Evolutionary conservation across 2,888 invertebrate genomes (phyloP).

Genomic region (Troides aeacus): DNA sequence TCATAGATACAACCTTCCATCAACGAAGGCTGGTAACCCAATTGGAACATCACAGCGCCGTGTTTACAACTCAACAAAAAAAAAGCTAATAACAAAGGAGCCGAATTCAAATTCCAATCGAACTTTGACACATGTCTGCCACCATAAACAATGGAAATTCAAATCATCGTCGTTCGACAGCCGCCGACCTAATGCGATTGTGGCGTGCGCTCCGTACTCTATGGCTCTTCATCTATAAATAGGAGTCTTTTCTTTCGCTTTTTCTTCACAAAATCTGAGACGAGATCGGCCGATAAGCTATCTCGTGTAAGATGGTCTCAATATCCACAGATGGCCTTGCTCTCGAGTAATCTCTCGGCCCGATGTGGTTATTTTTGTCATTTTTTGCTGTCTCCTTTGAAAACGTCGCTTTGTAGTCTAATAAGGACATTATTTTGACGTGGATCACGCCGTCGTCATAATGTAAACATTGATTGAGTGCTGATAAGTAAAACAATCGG

Average conservation of each 20-base stretch:
- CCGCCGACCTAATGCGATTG: slow-evolving; percentile 72
- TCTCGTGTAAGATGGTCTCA: slow-evolving; percentile 78
- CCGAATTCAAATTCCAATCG: slow-evolving; percentile 80
- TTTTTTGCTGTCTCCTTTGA: slow-evolving; percentile 76
- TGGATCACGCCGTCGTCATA: slow-evolving; percentile 68
- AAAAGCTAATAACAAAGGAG: slow-evolving; percentile 74
- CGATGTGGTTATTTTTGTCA: slow-evolving; percentile 68
- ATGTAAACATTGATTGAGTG: slow-evolving; percentile 77
- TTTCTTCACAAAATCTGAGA: slow-evolving; percentile 77
- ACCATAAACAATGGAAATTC: slow-evolving; percentile 80
- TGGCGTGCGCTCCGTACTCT: slow-evolving; percentile 62
- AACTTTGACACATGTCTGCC: slow-evolving; percentile 81
- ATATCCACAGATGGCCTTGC: slow-evolving; percentile 79
- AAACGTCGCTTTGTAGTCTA: slow-evolving; percentile 73
- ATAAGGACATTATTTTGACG: slow-evolving; percentile 80
- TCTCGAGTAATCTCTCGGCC: slow-evolving; percentile 67
- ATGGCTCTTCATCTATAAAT: slow-evolving; percentile 75
- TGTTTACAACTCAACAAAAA: slow-evolving; percentile 79
- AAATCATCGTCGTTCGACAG: slow-evolving; percentile 76
- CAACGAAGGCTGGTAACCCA: slow-evolving; percentile 68
- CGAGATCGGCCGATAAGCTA: slow-evolving; percentile 75
- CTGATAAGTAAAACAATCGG: slow-evolving; percentile 75
- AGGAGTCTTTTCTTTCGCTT: slow-evolving; percentile 77
- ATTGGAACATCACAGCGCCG: slow-evolving; percentile 77
- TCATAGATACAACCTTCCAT: slow-evolving; percentile 72